phyloP scores from a whole-genome alignment of 2,113 vertebrate species.

The Centrocercus urophasianus region DNA sequence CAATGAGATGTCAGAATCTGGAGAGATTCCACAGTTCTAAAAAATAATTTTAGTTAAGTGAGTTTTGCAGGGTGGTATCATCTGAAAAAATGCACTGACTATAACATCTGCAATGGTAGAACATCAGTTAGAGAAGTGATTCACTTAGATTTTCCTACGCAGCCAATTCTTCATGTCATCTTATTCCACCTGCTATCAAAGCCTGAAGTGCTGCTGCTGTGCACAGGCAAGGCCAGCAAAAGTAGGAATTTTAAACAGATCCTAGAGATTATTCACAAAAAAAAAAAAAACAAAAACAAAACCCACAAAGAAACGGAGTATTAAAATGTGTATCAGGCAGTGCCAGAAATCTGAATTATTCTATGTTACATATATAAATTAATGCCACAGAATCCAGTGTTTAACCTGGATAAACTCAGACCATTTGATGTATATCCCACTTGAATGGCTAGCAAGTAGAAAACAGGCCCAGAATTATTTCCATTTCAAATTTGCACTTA shows the following conservation, averaged over 20 bases:
- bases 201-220: background rate
- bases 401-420: background rate
- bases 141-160: background rate
- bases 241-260: background rate
- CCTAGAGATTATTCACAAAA: background rate
- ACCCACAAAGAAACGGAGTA: background rate
- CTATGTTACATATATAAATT: background rate
- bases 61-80: background rate
- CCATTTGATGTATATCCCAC: background rate
- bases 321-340: background rate
- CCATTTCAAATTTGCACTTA: background rate
- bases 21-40: background rate
- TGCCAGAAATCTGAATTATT: background rate
- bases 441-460: background rate
- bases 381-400: background rate
- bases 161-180: background rate
- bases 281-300: background rate
- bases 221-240: background rate
- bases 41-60: background rate
- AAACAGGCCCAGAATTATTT: background rate
- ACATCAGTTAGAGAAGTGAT: background rate
- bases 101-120: background rate
- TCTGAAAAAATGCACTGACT: background rate
- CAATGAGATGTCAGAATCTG: rapidly evolving
- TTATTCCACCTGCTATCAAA: background rate